Evolutionary conservation across 2,888 invertebrate genomes (phyloP).

Genomic region (Myopa testacea): DNA sequence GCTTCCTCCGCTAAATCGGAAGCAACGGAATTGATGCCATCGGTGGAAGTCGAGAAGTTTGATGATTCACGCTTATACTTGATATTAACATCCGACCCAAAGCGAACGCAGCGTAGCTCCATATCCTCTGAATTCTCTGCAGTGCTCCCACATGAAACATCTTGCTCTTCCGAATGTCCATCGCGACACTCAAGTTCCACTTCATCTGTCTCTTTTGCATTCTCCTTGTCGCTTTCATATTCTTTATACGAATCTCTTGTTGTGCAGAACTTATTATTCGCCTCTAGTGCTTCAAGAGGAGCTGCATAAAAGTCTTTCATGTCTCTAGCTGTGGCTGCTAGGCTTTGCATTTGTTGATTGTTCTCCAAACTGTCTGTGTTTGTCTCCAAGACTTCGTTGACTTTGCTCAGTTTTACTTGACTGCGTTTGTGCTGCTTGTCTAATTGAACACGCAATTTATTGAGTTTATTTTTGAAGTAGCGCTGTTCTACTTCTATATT

Average conservation of each 20-base stretch:
- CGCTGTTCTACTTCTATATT: conserved; percentile 64
- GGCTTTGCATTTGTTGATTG: conserved; percentile 56
- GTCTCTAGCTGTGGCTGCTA: conserved; percentile 56
- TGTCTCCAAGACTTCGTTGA: neutral
- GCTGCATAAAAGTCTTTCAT: conserved; percentile 63
- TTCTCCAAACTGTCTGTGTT: conserved; percentile 56
- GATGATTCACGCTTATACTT: conserved; percentile 56
- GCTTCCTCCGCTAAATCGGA: conserved; percentile 65
- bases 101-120: conserved; percentile 53
- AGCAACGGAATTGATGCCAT: conserved; percentile 63
- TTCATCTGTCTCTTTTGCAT: conserved; percentile 37
- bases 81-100: conserved; percentile 56
- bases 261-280: conserved; percentile 30
- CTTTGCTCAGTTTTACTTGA: conserved; percentile 39
- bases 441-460: conserved; percentile 64
- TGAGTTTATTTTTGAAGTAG: conserved; percentile 63
- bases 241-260: neutral
- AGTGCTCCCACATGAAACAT: neutral
- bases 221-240: conserved; percentile 28
- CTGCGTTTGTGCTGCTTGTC: conserved; percentile 54
- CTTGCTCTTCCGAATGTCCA: neutral
- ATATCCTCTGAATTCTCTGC: neutral
- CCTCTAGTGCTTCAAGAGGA: conserved; percentile 59
- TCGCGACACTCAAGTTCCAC: conserved; percentile 32
- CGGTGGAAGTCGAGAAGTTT: conserved; percentile 62